These are phyloP conservation scores for Acanthaster planci DNA, from an alignment of 35 echinoderm and acorn worm species.

Conservation along the genomic window DNA sequence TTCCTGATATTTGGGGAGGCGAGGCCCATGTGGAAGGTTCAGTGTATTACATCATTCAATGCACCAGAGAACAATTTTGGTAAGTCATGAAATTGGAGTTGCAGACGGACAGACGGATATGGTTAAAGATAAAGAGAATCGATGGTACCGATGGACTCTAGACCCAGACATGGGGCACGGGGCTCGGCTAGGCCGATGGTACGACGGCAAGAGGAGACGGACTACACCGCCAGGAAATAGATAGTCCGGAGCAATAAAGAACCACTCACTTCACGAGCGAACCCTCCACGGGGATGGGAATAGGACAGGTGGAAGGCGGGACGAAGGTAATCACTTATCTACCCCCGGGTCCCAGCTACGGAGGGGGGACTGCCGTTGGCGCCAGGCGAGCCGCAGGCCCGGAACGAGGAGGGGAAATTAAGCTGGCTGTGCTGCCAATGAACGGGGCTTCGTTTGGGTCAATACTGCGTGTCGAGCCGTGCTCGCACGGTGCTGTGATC, in stretches of 20 bases:
- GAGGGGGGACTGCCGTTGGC: background rate
- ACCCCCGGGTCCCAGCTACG: background rate
- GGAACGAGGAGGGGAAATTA: slow-evolving; percentile 21
- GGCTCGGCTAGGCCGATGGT: background rate
- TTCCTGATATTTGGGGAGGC: too few species aligned
- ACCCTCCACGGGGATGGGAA: slow-evolving; percentile 11
- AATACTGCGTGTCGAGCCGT: background rate
- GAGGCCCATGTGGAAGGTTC: too few species aligned
- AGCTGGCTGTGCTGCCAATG: background rate
- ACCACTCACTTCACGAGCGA: background rate
- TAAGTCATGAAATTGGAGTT: too few species aligned
- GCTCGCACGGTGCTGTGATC: background rate
- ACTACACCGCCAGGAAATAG: slow-evolving; percentile 6
- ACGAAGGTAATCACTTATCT: slow-evolving; percentile 19
- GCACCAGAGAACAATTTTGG: too few species aligned
- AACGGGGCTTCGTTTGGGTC: background rate
- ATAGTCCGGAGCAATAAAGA: slow-evolving; percentile 10
- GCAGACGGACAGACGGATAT: background rate
- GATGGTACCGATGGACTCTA: too few species aligned
- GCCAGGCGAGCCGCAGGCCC: slow-evolving; percentile 23
- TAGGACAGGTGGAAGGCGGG: slow-evolving; percentile 25
- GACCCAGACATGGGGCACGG: background rate
- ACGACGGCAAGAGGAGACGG: background rate
- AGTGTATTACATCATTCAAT: too few species aligned
- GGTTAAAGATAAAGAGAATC: background rate